Conservation (phyloP, 2,888 invertebrate species). For the Parapristionchus giblindavisi region DNA sequence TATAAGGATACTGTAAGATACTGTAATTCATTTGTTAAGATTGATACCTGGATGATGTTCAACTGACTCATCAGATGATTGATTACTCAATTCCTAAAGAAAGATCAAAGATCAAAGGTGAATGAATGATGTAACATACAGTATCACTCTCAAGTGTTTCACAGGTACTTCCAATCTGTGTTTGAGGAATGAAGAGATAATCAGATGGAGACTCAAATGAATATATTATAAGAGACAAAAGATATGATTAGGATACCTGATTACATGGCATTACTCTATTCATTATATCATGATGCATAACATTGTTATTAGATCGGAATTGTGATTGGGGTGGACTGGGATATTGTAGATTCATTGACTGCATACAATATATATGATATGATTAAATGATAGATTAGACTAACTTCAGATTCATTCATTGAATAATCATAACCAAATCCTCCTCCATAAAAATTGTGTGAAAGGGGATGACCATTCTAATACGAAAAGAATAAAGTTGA, state of each 20-base stretch:
- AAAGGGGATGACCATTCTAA: conserved; percentile 16
- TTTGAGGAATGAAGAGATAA: conserved; percentile 22
- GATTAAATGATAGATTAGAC: background rate
- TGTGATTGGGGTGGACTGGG: conserved; percentile 5
- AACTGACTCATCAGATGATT: conserved; percentile 35
- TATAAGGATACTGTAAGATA: background rate
- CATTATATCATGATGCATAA: background rate
- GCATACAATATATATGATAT: background rate
- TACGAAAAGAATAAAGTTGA: background rate
- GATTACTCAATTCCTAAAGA: conserved; percentile 31
- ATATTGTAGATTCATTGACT: conserved; percentile 12
- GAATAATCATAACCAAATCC: conserved; percentile 18
- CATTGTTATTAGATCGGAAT: conserved; percentile 16
- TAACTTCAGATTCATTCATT: conserved; percentile 6
- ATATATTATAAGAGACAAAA: background rate
- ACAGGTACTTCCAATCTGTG: conserved; percentile 10
- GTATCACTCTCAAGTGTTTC: conserved; percentile 32
- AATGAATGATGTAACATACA: background rate
- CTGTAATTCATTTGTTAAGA: background rate
- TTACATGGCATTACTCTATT: conserved; percentile 2
- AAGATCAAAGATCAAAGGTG: background rate
- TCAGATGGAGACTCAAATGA: background rate
- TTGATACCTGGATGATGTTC: conserved; percentile 21
- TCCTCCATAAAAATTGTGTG: background rate
- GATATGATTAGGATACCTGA: background rate